Percentiles rank a stretch among this genome's conserved stretches.
phyloP scores from a whole-genome alignment of 2,113 vertebrate species.

The Gnathonemus longibarbis region DNA sequence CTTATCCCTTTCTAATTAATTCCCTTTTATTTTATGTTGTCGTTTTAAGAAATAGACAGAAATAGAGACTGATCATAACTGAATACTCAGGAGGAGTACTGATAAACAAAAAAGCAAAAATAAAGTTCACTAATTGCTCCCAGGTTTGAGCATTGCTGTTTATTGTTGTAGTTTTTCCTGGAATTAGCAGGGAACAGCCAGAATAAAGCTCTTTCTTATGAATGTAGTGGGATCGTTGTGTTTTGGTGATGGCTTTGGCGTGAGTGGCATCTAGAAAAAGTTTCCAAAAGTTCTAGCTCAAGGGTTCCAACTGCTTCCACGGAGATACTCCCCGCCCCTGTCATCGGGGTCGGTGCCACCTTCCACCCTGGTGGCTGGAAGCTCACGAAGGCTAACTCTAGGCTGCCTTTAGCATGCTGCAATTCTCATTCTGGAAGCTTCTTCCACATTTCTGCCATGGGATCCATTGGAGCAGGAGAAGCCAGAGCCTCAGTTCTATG shows the following conservation, averaged over 20 bases:
- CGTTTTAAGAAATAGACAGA: background rate
- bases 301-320: background rate
- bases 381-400: background rate
- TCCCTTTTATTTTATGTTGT: background rate
- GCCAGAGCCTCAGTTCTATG: background rate
- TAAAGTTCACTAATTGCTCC: background rate
- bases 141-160: background rate
- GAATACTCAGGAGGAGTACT: background rate
- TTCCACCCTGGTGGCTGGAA: background rate
- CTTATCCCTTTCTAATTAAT: background rate
- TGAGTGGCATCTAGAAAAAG: background rate
- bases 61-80: background rate
- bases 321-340: background rate
- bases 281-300: background rate
- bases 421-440: background rate
- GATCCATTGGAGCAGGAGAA: background rate
- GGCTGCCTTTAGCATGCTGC: background rate
- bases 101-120: background rate
- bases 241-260: background rate
- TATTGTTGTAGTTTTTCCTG: background rate
- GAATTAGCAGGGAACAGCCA: background rate
- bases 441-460: background rate
- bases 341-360: background rate
- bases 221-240: background rate
- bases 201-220: background rate